A percentile compares a stretch with the other conserved stretches of the same genome.
These are phyloP conservation scores for Synaphobranchus kaupii DNA, from an alignment of 2,797 vertebrate genomes.

Conservation along the genomic window DNA sequence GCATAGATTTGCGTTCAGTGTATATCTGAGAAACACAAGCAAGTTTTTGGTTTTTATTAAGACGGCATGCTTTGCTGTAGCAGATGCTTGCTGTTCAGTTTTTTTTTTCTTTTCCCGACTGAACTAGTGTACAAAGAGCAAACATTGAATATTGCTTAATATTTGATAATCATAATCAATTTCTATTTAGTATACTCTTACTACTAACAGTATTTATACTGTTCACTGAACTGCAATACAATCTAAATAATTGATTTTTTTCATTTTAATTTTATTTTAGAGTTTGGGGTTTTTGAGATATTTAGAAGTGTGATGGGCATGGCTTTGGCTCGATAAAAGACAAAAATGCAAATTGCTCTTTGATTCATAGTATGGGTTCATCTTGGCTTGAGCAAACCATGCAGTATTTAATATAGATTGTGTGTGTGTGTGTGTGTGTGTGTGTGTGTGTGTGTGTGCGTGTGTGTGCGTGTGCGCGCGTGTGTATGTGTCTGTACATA, in stretches of 20 bases:
- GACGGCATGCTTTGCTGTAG: slow-evolving; percentile 90
- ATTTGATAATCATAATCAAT: slow-evolving; percentile 93
- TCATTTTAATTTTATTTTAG: slow-evolving; percentile 76
- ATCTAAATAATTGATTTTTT: slow-evolving; percentile 83
- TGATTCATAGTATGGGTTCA: slow-evolving; percentile 86
- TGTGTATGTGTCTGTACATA: slow-evolving; percentile 28
- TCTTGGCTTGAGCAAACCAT: slow-evolving; percentile 94
- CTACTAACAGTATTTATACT: slow-evolving; percentile 88
- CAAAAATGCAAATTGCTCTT: slow-evolving; percentile 79
- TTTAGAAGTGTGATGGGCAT: slow-evolving; percentile 89
- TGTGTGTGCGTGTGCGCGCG: not conserved
- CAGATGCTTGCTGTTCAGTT: slow-evolving; percentile 81
- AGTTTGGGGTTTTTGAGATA: slow-evolving; percentile 79
- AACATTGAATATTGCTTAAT: slow-evolving; percentile 89
- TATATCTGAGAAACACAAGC: slow-evolving; percentile 71
- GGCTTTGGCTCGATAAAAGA: slow-evolving; percentile 89
- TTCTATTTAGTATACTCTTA: slow-evolving; percentile 87
- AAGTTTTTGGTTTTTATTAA: slow-evolving; percentile 72
- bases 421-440: slow-evolving; percentile 53
- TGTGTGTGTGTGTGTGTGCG: slow-evolving; percentile 25
- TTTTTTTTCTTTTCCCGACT: slow-evolving; percentile 70
- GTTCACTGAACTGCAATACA: slow-evolving; percentile 92
- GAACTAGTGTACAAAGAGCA: slow-evolving; percentile 89
- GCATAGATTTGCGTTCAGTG: slow-evolving; percentile 82
- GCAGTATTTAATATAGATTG: slow-evolving; percentile 91